Evolutionary conservation across 2,113 vertebrate genomes (phyloP).

Genomic region (Gobius niger): DNA sequence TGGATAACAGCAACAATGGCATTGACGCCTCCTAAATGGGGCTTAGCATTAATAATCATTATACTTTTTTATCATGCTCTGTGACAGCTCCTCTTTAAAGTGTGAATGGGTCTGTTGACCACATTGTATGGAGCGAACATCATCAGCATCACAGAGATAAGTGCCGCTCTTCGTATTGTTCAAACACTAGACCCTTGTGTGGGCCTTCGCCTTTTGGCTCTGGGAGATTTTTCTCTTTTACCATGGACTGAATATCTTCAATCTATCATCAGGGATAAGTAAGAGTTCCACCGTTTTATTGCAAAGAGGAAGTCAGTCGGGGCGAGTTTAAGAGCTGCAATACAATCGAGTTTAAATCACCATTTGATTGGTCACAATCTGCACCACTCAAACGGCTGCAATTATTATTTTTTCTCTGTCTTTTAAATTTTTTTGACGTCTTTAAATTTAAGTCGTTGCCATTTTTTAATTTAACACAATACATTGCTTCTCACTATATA

Average conservation of each 20-base stretch:
- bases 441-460: no score
- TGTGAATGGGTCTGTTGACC: constrained; percentile 64
- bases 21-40: constrained; percentile 71
- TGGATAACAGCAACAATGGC: constrained; percentile 75
- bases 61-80: constrained; percentile 64
- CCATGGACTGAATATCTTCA: background rate
- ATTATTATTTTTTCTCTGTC: no score
- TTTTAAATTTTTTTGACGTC: no score
- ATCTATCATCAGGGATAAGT: background rate
- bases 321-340: no score
- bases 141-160: constrained; percentile 58
- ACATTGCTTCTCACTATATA: no score
- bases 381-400: no score
- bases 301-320: no score
- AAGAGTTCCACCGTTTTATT: background rate
- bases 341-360: no score
- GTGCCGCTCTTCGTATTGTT: constrained; percentile 34
- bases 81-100: constrained; percentile 66
- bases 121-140: constrained; percentile 61
- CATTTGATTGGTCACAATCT: no score
- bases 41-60: constrained; percentile 73
- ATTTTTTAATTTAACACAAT: no score
- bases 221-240: background rate
- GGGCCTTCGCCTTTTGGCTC: background rate
- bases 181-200: background rate